These are phyloP conservation scores for Sorex araneus DNA, from an alignment of 2,113 vertebrate species.

Conservation along the genomic window DNA sequence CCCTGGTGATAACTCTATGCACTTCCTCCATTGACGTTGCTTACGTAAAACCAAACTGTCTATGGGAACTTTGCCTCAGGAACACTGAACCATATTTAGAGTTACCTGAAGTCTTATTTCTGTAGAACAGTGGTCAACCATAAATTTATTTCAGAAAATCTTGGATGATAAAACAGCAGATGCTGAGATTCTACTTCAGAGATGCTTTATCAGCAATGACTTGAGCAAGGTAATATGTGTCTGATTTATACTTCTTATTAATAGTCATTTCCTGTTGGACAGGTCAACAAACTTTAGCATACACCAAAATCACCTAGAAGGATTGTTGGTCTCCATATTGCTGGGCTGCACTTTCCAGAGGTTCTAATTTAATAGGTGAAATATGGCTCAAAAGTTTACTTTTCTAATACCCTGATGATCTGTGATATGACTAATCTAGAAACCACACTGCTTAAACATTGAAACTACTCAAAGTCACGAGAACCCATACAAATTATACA, in stretches of 20 bases:
- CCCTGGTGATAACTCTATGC: not conserved
- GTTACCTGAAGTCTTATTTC: not conserved
- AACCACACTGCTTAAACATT: not conserved
- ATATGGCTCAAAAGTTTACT: not conserved
- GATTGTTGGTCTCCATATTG: not conserved
- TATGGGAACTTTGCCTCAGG: not conserved
- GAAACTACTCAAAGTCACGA: not conserved
- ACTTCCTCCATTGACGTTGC: constrained; percentile 8
- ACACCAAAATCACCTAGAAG: not conserved
- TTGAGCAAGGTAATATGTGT: not conserved
- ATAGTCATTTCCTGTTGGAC: not conserved
- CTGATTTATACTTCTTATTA: not conserved
- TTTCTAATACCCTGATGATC: not conserved
- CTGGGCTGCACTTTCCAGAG: too few species aligned
- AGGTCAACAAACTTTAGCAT: too few species aligned
- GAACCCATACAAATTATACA: not conserved
- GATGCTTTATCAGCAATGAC: not conserved
- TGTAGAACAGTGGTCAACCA: not conserved
- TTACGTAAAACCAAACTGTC: not conserved
- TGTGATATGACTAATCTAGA: not conserved
- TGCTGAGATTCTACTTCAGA: not conserved
- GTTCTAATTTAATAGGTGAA: not conserved
- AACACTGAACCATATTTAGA: not conserved
- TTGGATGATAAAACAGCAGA: not conserved
- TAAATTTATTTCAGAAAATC: not conserved